Base-by-base conservation (phyloP, 2,888 invertebrate species). In the Coremacera marginata region DNA sequence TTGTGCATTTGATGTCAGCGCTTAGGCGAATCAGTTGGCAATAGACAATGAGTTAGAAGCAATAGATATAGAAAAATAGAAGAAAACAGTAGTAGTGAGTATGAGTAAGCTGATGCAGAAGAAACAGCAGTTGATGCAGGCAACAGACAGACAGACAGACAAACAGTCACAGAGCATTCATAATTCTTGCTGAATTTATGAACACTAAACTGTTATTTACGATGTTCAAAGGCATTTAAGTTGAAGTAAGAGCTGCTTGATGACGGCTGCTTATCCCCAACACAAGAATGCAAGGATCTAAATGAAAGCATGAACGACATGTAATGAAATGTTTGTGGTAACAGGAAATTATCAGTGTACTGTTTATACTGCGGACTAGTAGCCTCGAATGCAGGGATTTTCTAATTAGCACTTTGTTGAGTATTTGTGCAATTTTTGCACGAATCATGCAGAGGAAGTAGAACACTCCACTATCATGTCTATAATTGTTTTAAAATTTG, bases 131-230 rank as follows among this genome's bases (percentile, higher is more conserved):
- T 22, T 5, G 25, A 27, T n/a, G 51, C 19, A 52, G 25, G 52
- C n/a, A n/a, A 70, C 22, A 49, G 25, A 70, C 19, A 70, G 70
- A 19, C 31, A 67, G n/a, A 44, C 16, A 67, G 67, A 37, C 16
- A n/a, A 27, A 37, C 70, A 62, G 72, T 25, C 60, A 22, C 73
- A 63, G 63, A n/a, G 81, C 86, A 85, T 85, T 86, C 86, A 86
- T 86, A 86, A 86, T 85, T 86, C 86, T 85, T 84, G 82, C 80
- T 85, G 85, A 86, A 86, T 86, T 86, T 86, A 86, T 86, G 85
- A 84, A 85, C 86, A 85, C 86, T 86, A 85, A 85, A 86, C 86
- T 84, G 86, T 85, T 86, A 86, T 86, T 86, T 86, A 86, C 85
- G 86, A 86, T 84, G 84, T 85, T 84, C 84, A 82, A 82, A 83